Conservation (phyloP, 2,797 vertebrate genomes). For the Argyrosomus regius region DNA sequence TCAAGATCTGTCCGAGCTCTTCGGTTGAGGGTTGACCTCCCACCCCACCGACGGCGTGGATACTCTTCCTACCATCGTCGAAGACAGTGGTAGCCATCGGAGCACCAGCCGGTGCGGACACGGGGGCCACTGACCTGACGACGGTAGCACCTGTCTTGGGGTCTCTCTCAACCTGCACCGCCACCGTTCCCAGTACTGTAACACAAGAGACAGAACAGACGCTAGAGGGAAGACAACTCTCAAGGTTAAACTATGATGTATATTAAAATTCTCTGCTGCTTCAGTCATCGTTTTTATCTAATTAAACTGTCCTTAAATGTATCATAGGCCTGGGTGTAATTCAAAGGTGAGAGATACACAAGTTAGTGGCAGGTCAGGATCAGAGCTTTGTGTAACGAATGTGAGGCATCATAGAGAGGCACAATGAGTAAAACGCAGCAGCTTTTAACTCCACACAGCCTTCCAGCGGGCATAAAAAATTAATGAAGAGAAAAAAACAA, state of each 20-base stretch:
- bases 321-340: background rate
- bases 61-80: slow-evolving; percentile 80
- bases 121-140: slow-evolving; percentile 76
- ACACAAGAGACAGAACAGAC: slow-evolving; percentile 19
- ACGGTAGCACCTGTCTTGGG: slow-evolving; percentile 76
- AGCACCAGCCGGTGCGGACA: slow-evolving; percentile 47
- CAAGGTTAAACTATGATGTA: background rate
- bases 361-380: slow-evolving; percentile 23
- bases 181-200: slow-evolving; percentile 79
- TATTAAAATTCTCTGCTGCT: background rate
- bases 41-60: slow-evolving; percentile 60
- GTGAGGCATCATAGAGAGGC: slow-evolving; percentile 16
- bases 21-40: slow-evolving; percentile 65
- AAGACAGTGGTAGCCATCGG: slow-evolving; percentile 59
- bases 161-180: slow-evolving; percentile 79
- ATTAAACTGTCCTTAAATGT: background rate
- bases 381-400: slow-evolving; percentile 26
- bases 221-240: background rate
- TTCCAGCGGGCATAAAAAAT: slow-evolving; percentile 50
- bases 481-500: slow-evolving; percentile 54
- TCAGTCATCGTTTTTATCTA: too few species aligned
- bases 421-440: slow-evolving; percentile 17
- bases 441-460: slow-evolving; percentile 23
- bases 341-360: slow-evolving; percentile 6
- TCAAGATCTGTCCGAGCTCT: slow-evolving; percentile 80